phyloP scores from a whole-genome alignment of 2,888 invertebrate species.

The Parascotia fuliginaria region DNA sequence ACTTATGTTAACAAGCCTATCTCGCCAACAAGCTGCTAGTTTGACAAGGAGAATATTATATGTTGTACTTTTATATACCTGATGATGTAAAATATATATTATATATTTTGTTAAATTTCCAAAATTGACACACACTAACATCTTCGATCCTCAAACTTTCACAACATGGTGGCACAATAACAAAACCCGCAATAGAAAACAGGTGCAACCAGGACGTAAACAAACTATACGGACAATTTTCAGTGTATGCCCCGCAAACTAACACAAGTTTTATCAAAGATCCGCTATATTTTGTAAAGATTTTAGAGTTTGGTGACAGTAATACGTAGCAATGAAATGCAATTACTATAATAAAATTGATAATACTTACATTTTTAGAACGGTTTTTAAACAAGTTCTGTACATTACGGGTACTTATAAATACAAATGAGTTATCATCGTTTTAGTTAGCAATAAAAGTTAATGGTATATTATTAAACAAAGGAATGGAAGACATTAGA shows the following conservation, averaged over 20 bases:
- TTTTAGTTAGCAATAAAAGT: no score
- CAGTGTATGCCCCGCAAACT: constrained; percentile 48
- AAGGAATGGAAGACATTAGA: no score
- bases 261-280: constrained; percentile 22
- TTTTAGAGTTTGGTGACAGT: background rate
- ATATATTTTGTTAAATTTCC: background rate
- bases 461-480: no score
- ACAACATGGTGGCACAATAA: constrained; percentile 40
- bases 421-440: no score
- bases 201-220: constrained; percentile 61
- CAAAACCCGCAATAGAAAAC: constrained; percentile 49
- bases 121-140: background rate
- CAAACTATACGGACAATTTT: constrained; percentile 63
- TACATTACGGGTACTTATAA: no score
- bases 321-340: background rate
- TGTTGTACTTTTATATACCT: no score
- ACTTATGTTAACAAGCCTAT: no score
- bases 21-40: no score
- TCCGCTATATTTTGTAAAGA: background rate
- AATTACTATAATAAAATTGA: no score
- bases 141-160: background rate
- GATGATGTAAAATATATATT: no score
- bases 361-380: background rate
- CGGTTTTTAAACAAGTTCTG: no score
- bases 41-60: no score